These are phyloP conservation scores for Poeciliopsis turneri DNA, from an alignment of 2,797 vertebrate genomes.

Conservation along the genomic window DNA sequence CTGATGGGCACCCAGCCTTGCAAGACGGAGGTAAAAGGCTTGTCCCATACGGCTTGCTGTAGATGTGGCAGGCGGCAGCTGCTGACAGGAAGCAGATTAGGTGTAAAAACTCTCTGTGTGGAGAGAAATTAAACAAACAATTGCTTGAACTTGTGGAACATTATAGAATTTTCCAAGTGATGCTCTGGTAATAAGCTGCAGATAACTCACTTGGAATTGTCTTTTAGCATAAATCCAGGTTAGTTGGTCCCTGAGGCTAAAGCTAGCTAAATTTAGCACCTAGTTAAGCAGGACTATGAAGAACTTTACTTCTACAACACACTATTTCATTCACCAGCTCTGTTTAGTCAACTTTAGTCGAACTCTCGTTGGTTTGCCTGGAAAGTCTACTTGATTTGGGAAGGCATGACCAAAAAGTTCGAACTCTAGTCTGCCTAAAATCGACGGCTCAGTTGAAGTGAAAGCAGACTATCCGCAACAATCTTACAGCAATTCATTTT, in stretches of 20 bases:
- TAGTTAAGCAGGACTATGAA: not conserved
- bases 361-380: no score
- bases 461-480: no score
- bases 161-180: not conserved
- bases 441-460: no score
- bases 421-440: no score
- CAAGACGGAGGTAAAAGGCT: constrained; percentile 41
- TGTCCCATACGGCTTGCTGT: constrained; percentile 18
- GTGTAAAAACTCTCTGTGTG: not conserved
- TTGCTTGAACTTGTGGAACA: not conserved
- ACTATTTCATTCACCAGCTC: no score
- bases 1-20: constrained; percentile 57
- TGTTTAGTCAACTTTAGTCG: no score
- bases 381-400: no score
- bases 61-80: constrained; percentile 31
- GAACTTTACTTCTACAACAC: not conserved
- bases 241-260: not conserved
- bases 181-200: not conserved
- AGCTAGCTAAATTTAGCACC: not conserved
- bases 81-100: constrained; percentile 16
- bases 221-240: not conserved
- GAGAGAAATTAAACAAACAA: not conserved
- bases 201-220: not conserved
- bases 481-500: no score
- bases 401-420: no score